Evolutionary conservation across 2,888 invertebrate genomes (phyloP), one percentile per base, ranked within the genome.

Genomic region (Orthonevra nobilis): DNA sequence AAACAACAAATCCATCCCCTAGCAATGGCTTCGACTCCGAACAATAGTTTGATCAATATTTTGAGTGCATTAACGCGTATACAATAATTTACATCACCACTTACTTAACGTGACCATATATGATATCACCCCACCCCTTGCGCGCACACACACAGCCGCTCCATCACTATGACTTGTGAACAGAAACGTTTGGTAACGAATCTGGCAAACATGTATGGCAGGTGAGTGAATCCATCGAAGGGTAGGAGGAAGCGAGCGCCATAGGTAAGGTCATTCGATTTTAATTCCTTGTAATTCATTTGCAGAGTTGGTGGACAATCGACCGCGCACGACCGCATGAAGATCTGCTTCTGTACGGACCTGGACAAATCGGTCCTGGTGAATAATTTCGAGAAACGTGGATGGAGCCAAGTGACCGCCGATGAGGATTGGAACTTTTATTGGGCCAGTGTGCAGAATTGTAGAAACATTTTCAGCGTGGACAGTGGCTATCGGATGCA

Each of bases 341-440:
- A 85, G 81, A 86, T 89, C 28, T 85, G 85, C 42, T 89, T 87
- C 70, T 89, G 89, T 79, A 88, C 89, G 23, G 89, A 89, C 88
- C 91, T 97, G 85, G 98, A 98, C 85, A 97, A 97, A 88, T 97
- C 97, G 15, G 97, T 97, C 6, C 92, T 98, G 66, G 92, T 96
- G 52, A 95, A 94, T 83, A 98, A 97, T 89, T 97, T 97, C 86
- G 96, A 97, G 83, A 95, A 96, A 84, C 91, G 97, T 56, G 96
- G 96, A 7, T 98, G 98, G 97, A 89, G 91, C 1, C 85, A 88
- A 70, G 97, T 96, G 0, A 92, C 93, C 0, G 93, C 95, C 0
- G 96, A 97, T 83, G 97, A 97, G 85, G 96, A 97, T 84, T 98
- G 97, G 97, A 97, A 98, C 87, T 94, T 97, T 86, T 98, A 98